Base-by-base conservation (phyloP, 2,113 vertebrate species). In the Caracal caracal region DNA sequence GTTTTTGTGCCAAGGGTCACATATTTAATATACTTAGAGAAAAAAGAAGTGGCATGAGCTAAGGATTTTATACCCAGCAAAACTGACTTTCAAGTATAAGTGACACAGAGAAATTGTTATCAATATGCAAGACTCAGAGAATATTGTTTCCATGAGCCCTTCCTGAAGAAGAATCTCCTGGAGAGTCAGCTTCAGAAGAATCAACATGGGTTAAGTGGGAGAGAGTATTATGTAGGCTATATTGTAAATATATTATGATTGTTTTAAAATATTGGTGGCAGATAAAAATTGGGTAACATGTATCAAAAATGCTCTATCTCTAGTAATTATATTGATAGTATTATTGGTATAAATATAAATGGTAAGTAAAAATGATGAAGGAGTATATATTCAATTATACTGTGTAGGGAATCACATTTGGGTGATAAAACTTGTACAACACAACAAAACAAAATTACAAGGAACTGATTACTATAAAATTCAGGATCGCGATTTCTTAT, bases 291-390 rank as follows among this genome's bases (percentile, higher is more conserved):
- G 24, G 19, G 37, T 33, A 51, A 37, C 15, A 40, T 75, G 30
- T 89, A 20, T 28, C 20, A 65, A 65, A 88, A 94, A 82, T 82
- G 47, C 6, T 94, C 83, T 75, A 70, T 53, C 59, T 56, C 43
- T 35, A 94, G 56, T 65, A 43, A 43, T 82, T 83, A 66, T 80
- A 88, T 22, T 81, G 30, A 24, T 88, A 71, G 30, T 43, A 76
- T 43, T 89, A 75, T 37, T 66, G 65, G 10, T 47, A 53, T 90
- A 90, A 94, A 89, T 53, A 53, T 40, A 83, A 94, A 56, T 83
- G n/a, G 24, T 43, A 78, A 65, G 10, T 1, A 89, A 43, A 66
- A 71, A 75, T 59, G 80, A 76, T 51, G 24, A 82, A 80, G 59
- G 26, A 78, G n/a, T 71, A 10, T 37, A 90, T 49, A 86, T 68